phyloP scores from a whole-genome alignment of 2,797 vertebrate genomes.

The Amphiprion clarkii region DNA sequence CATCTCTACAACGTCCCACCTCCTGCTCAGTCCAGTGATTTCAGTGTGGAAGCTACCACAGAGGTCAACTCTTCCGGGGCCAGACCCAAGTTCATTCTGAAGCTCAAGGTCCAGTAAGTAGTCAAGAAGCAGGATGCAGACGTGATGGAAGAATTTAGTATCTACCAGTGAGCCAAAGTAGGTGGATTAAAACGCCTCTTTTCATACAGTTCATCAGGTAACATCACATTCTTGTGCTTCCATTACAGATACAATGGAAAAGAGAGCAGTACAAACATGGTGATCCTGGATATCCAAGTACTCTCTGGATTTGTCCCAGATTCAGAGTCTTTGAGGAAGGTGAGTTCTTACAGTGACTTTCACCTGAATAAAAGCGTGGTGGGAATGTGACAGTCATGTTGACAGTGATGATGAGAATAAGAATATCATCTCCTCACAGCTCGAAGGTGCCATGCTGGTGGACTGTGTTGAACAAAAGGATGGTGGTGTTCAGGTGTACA shows the following conservation, averaged over 20 bases:
- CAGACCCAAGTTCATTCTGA: conserved; percentile 43
- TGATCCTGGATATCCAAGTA: conserved; percentile 79
- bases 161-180: too few relatives aligned
- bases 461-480: conserved; percentile 66
- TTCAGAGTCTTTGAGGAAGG: conserved; percentile 52
- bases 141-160: too few relatives aligned
- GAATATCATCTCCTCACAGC: conserved; percentile 38
- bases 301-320: conserved; percentile 76
- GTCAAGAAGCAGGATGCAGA: too few relatives aligned
- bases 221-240: background rate
- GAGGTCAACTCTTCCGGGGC: conserved; percentile 25
- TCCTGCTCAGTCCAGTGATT: conserved; percentile 24
- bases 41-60: conserved; percentile 53
- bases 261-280: conserved; percentile 70
- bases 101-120: conserved; percentile 54
- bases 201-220: too few relatives aligned
- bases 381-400: background rate
- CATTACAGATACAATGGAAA: conserved; percentile 71
- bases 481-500: conserved; percentile 70
- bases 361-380: background rate
- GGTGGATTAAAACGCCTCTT: background rate
- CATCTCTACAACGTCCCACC: conserved; percentile 81
- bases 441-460: conserved; percentile 41
- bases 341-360: conserved; percentile 35
- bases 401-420: background rate